A percentile compares a stretch with the other conserved stretches of the same genome.
phyloP scores from a whole-genome alignment of 35 echinoderm and acorn worm genomes.

The Eucidaris tribuloides region DNA sequence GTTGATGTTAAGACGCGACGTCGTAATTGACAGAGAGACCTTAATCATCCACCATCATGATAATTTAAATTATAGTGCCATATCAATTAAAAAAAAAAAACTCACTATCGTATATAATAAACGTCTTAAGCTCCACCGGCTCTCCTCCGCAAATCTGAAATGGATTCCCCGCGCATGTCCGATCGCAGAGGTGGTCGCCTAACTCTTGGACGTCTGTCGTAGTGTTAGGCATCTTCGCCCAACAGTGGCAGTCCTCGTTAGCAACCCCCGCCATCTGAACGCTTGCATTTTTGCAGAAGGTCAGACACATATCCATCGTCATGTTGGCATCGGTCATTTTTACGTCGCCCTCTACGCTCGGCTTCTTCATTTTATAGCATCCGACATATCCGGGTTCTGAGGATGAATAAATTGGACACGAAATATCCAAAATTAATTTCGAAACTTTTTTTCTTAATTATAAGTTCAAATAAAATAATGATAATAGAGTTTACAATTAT shows the following conservation, averaged over 20 bases:
- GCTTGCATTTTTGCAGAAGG: neutral
- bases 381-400: neutral
- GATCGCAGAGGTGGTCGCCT: neutral
- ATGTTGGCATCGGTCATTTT: neutral
- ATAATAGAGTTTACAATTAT: too few species aligned
- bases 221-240: neutral
- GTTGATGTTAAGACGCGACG: too few species aligned
- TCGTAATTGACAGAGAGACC: too few species aligned
- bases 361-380: neutral
- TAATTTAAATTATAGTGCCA: too few species aligned
- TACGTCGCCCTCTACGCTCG: neutral
- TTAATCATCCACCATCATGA: too few species aligned
- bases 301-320: neutral
- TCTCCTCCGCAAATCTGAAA: slow-evolving; percentile 1
- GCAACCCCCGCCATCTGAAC: neutral
- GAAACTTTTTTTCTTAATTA: too few species aligned
- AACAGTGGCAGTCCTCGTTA: neutral
- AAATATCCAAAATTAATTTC: neutral
- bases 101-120: slow-evolving; percentile 6
- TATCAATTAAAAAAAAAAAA: neutral
- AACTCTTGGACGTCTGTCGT: neutral
- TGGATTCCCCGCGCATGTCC: neutral
- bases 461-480: too few species aligned
- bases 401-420: neutral
- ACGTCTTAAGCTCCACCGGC: neutral